Base-by-base conservation (phyloP, 2,113 vertebrate genomes). In the Leptosomus discolor region DNA sequence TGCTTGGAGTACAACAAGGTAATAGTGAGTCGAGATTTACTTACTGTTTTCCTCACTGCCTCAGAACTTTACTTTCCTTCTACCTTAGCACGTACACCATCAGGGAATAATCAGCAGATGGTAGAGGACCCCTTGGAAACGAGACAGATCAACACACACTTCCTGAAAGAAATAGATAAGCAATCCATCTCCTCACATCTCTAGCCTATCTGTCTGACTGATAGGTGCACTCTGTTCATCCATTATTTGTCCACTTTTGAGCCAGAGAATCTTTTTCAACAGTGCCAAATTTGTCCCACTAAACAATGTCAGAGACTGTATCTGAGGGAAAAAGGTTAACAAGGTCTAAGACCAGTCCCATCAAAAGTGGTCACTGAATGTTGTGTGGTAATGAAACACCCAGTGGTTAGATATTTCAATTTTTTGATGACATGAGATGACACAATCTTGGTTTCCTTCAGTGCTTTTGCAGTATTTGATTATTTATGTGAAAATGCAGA, bases 401-500 rank as follows among this genome's bases (percentile, higher is more conserved):
- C 81, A 29, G 8, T 11, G 36, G 65, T 93, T 51, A 45, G 69
- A 41, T 45, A 77, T 41, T 88, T n/a, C 34, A 36, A 11, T 23
- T 41, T 61, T 82, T 78, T 45, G 34, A 23, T 88, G 83, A 80
- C 75, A 81, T 80, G 70, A 75, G 57, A 84, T 1, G 7, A 87
- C 13, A 30, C 32, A 23, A 82, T 79, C 43, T 34, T 84, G 39
- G 10, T 85, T 94, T 93, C 74, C 84, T 57, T 73, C 2, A 8
- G 39, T 57, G 48, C 45, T 93, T 83, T 67, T 67, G 13, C 37
- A 76, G 60, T 78, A 50, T 90, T 97, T 94, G 69, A 97, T 90
- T 95, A 96, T 96, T 95, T 92, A 97, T 90, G 80, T 73, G 54
- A 96, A 90, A 97, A 96, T 91, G 70, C 87, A 92, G 83, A 88